phyloP scores from a whole-genome alignment of 2,113 vertebrate species.

The Callipepla squamata region DNA sequence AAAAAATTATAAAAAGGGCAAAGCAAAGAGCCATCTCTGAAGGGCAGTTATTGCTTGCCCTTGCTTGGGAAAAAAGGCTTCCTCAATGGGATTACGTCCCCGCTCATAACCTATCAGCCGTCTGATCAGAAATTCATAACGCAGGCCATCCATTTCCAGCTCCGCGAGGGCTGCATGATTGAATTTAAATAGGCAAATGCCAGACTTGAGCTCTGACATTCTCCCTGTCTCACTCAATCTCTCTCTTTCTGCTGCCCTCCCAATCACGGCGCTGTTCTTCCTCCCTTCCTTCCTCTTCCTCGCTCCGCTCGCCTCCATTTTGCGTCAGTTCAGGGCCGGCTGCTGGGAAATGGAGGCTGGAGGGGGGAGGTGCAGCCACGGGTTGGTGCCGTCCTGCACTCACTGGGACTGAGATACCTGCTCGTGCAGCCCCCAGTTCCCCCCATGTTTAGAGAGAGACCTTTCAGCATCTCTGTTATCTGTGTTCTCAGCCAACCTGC shows the following conservation, averaged over 20 bases:
- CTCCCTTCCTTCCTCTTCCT: slow-evolving; percentile 35
- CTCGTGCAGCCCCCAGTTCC: not conserved
- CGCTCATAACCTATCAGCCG: slow-evolving; percentile 80
- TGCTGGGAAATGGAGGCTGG: slow-evolving; percentile 74
- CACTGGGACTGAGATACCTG: slow-evolving; percentile 46
- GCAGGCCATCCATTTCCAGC: slow-evolving; percentile 80
- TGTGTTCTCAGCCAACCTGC: not conserved
- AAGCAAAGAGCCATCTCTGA: slow-evolving; percentile 71
- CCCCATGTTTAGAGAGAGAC: slow-evolving; percentile 43
- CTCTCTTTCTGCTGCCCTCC: slow-evolving; percentile 60
- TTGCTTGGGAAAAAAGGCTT: slow-evolving; percentile 77
- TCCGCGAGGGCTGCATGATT: slow-evolving; percentile 78
- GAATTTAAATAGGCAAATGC: slow-evolving; percentile 91
- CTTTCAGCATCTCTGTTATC: slow-evolving; percentile 37
- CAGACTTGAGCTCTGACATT: slow-evolving; percentile 80
- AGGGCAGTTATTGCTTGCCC: slow-evolving; percentile 79
- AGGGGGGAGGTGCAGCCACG: not conserved
- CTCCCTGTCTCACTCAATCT: slow-evolving; percentile 77
- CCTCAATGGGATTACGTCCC: slow-evolving; percentile 81
- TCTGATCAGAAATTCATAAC: slow-evolving; percentile 88
- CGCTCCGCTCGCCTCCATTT: slow-evolving; percentile 70
- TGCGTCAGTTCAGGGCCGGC: slow-evolving; percentile 38
- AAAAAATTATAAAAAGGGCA: slow-evolving; percentile 71
- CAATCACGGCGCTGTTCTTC: slow-evolving; percentile 43
- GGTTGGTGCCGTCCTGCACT: slow-evolving; percentile 27